Percentiles rank a stretch among this genome's conserved stretches.
These are phyloP conservation scores for Donacobius atricapilla DNA, from an alignment of 2,113 vertebrate species.

Conservation along the genomic window DNA sequence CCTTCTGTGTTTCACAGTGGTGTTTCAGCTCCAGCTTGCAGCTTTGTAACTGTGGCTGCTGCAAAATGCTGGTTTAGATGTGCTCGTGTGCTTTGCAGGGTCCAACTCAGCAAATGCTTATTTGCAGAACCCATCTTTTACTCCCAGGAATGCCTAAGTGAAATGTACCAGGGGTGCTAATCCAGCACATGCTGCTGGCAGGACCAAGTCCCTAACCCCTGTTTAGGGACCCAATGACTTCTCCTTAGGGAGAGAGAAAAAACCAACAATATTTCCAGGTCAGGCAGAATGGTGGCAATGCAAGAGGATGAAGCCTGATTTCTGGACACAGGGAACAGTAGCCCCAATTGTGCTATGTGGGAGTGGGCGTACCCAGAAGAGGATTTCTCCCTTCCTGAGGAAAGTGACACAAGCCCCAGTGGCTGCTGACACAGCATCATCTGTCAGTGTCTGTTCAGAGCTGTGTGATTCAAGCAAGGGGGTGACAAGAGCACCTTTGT, in stretches of 20 bases:
- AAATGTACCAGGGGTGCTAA: not conserved
- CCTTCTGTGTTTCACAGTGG: not conserved
- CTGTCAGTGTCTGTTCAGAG: not conserved
- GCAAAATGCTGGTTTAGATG: not conserved
- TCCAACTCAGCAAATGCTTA: not conserved
- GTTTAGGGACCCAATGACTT: too few species aligned
- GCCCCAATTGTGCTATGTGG: not conserved
- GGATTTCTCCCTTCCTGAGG: not conserved
- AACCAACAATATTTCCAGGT: not conserved
- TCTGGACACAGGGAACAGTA: not conserved
- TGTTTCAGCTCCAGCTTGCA: not conserved
- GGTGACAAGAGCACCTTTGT: not conserved
- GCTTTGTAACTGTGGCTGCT: not conserved
- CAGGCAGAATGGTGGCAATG: not conserved
- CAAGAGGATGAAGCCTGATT: not conserved
- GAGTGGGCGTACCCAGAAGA: slow-evolving; percentile 18
- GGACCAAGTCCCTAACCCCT: not conserved
- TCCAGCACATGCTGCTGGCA: not conserved
- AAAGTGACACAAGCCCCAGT: not conserved
- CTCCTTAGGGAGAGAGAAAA: not conserved
- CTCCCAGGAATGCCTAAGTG: not conserved
- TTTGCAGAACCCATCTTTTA: not conserved
- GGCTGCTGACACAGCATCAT: not conserved
- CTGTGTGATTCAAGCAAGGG: not conserved
- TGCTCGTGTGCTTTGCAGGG: not conserved